A percentile compares a stretch with the other conserved stretches of the same genome.
Evolutionary conservation across 2,888 invertebrate species (phyloP).

Genomic region (Spodoptera picta): DNA sequence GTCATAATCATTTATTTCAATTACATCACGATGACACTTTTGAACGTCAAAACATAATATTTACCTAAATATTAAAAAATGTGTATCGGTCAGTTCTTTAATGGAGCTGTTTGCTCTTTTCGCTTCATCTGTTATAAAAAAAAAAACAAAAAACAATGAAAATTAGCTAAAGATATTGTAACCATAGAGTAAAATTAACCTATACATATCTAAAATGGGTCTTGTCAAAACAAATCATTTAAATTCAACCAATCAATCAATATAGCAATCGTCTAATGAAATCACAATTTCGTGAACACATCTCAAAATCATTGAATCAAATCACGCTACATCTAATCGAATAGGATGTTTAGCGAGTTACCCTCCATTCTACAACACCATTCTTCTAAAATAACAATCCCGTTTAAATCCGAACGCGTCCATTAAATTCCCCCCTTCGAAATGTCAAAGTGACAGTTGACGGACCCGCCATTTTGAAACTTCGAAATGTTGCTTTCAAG

Average conservation of each 20-base stretch:
- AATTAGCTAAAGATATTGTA: too few relatives aligned
- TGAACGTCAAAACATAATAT: too few relatives aligned
- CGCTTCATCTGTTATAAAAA: too few relatives aligned
- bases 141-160: too few relatives aligned
- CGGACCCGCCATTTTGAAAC: constrained; percentile 61
- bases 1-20: too few relatives aligned
- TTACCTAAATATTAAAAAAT: too few relatives aligned
- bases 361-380: constrained; percentile 44
- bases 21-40: too few relatives aligned
- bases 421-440: constrained; percentile 72
- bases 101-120: too few relatives aligned
- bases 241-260: not conserved
- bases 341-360: constrained; percentile 47
- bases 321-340: constrained; percentile 46
- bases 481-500: constrained; percentile 25
- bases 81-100: too few relatives aligned
- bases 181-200: too few relatives aligned
- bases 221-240: too few relatives aligned
- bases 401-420: constrained; percentile 76
- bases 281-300: constrained; percentile 15
- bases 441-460: constrained; percentile 84
- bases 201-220: too few relatives aligned
- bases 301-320: constrained; percentile 24
- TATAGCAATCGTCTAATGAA: constrained; percentile 6
- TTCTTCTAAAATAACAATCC: constrained; percentile 75